Evolutionary conservation across 1,140 invertebrate species (phyloP).

Genomic region (Pseudomyrmex pallidus): DNA sequence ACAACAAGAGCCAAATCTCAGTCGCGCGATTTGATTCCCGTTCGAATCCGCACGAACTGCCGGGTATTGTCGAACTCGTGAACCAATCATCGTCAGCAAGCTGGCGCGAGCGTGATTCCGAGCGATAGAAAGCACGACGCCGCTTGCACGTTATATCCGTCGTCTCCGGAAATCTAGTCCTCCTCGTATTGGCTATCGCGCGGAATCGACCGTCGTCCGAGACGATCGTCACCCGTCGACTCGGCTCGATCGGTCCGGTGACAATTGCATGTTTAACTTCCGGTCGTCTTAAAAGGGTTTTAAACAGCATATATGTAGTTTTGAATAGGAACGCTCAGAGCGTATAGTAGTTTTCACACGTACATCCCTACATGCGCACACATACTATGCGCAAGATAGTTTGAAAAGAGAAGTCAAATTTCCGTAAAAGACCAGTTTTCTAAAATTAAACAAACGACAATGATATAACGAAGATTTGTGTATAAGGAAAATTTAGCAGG

Average conservation of each 20-base stretch:
- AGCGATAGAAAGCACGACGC: slow-evolving; percentile 45
- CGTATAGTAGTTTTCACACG: too few relatives aligned
- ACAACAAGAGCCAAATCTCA: slow-evolving; percentile 37
- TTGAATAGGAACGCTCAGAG: not conserved
- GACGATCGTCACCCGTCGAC: slow-evolving; percentile 8
- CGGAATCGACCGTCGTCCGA: slow-evolving; percentile 40
- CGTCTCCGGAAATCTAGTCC: slow-evolving; percentile 56
- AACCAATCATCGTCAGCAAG: slow-evolving; percentile 57
- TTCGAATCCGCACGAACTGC: slow-evolving; percentile 42
- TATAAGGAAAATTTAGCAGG: not conserved
- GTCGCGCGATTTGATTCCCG: slow-evolving; percentile 45
- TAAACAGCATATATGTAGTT: not conserved
- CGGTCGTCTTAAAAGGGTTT: slow-evolving; percentile 8
- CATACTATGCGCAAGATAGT: too few relatives aligned
- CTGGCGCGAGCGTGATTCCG: slow-evolving; percentile 46
- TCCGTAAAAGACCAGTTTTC: not conserved
- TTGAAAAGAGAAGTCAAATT: not conserved
- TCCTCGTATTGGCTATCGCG: slow-evolving; percentile 35
- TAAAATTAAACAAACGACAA: too few relatives aligned
- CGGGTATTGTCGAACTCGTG: slow-evolving; percentile 41
- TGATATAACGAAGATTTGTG: not conserved
- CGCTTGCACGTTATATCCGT: slow-evolving; percentile 52
- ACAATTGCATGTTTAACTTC: slow-evolving; percentile 41
- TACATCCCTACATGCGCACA: too few relatives aligned
- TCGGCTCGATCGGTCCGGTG: slow-evolving; percentile 26